phyloP scores from a whole-genome alignment of 2,113 vertebrate genomes.

The Oncorhynchus clarkii region DNA sequence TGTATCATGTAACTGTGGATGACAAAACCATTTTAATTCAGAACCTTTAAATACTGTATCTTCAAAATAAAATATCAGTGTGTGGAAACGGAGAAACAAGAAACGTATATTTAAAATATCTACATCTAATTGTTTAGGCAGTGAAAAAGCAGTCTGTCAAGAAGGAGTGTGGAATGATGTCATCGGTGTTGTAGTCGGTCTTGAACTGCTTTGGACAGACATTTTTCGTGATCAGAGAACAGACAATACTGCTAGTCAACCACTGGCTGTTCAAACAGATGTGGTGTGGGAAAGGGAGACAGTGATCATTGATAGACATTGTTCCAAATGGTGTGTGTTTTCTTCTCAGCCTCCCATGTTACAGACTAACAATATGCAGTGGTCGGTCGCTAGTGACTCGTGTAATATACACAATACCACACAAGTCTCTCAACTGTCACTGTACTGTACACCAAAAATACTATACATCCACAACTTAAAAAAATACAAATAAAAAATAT shows the following conservation, averaged over 20 bases:
- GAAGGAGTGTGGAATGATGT: slow-evolving; percentile 80
- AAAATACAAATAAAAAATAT: slow-evolving; percentile 61
- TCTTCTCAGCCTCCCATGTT: slow-evolving; percentile 26
- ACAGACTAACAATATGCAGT: slow-evolving; percentile 63
- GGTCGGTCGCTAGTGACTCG: too few relatives aligned
- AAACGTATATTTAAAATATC: slow-evolving; percentile 86
- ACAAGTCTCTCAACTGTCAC: slow-evolving; percentile 47
- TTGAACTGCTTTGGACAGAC: slow-evolving; percentile 77
- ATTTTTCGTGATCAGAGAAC: slow-evolving; percentile 80
- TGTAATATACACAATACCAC: slow-evolving; percentile 84
- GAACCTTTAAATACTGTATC: slow-evolving; percentile 84
- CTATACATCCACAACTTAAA: slow-evolving; percentile 51
- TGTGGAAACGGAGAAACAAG: slow-evolving; percentile 43
- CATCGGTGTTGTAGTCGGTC: slow-evolving; percentile 67
- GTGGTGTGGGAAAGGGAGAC: slow-evolving; percentile 74
- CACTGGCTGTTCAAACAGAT: slow-evolving; percentile 62
- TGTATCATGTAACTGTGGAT: slow-evolving; percentile 82
- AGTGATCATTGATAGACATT: slow-evolving; percentile 65
- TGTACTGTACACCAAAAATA: slow-evolving; percentile 80
- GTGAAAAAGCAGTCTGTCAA: slow-evolving; percentile 97
- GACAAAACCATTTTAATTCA: slow-evolving; percentile 88
- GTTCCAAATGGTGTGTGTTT: slow-evolving; percentile 64
- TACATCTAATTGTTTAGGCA: slow-evolving; percentile 95
- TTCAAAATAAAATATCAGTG: slow-evolving; percentile 80
- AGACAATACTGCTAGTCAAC: slow-evolving; percentile 84